These are phyloP conservation scores for Saccostrea cuccullata DNA, from an alignment of 1,140 invertebrate genomes.

Conservation along the genomic window DNA sequence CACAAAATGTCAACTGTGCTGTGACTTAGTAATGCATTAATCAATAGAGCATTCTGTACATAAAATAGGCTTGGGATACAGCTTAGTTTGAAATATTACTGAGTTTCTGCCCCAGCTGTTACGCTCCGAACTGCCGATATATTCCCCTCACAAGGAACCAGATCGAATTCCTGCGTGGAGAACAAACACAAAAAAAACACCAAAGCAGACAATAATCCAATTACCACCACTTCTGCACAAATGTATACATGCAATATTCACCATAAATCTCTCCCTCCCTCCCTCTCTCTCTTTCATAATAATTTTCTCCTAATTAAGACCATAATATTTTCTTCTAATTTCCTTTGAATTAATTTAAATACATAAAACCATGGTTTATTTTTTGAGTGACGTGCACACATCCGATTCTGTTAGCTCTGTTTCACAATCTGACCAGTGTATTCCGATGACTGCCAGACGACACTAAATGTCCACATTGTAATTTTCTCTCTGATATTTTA, in stretches of 20 bases:
- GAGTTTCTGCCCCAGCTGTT: constrained; percentile 6
- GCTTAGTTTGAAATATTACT: constrained; percentile 22
- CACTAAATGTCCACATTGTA: constrained; percentile 8
- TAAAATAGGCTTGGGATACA: constrained; percentile 18
- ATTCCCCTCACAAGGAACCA: constrained; percentile 14
- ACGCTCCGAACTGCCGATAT: neutral
- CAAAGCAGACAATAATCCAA: constrained; percentile 24
- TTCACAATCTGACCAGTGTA: constrained; percentile 15
- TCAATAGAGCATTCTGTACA: constrained; percentile 12
- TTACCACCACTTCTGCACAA: constrained; percentile 32
- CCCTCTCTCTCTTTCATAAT: neutral
- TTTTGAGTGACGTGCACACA: neutral
- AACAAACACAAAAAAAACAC: constrained; percentile 4
- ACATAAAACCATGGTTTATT: neutral
- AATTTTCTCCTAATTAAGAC: neutral
- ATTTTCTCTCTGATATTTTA: neutral
- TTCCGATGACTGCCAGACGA: neutral
- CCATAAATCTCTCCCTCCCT: neutral
- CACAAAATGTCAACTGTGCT: constrained; percentile 8
- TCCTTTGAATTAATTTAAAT: neutral
- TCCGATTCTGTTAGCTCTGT: neutral
- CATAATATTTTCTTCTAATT: neutral
- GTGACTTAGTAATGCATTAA: constrained; percentile 11
- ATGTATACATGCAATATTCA: constrained; percentile 17
- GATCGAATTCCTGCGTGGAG: constrained; percentile 23